Conservation (phyloP, 23 tunicate genomes). For the Clavelina lepadiformis region DNA sequence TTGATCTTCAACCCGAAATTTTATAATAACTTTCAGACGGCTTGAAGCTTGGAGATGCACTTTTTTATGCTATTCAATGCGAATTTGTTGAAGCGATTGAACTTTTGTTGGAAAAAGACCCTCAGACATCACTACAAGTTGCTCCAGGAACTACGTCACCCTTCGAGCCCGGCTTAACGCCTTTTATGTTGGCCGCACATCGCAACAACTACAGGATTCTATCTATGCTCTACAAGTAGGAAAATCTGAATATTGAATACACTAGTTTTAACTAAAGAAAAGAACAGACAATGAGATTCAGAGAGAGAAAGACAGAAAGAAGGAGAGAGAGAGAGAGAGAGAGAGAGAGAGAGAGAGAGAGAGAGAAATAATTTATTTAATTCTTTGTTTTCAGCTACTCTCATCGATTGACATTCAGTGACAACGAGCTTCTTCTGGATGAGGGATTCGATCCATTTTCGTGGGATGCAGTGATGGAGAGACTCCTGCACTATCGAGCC, state of each 20-base stretch:
- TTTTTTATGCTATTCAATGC: constrained; percentile 80
- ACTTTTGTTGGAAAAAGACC: constrained; percentile 83
- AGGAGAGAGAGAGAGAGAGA: background rate
- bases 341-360: too few species aligned
- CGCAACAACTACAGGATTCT: constrained; percentile 91
- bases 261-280: too few species aligned
- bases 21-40: constrained; percentile 74
- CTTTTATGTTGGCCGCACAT: constrained; percentile 86
- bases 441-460: constrained; percentile 81
- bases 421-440: constrained; percentile 58
- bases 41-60: constrained; percentile 66
- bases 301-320: background rate
- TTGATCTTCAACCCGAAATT: too few species aligned
- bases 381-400: constrained; percentile 40
- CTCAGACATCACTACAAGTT: constrained; percentile 79
- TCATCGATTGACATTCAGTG: constrained; percentile 79
- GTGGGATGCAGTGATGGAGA: constrained; percentile 95
- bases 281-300: too few species aligned
- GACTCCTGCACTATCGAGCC: constrained; percentile 87
- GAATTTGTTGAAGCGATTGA: constrained; percentile 82
- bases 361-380: too few species aligned
- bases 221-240: constrained; percentile 68
- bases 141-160: constrained; percentile 95
- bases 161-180: constrained; percentile 92
- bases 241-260: too few species aligned